phyloP scores from a whole-genome alignment of 2,888 invertebrate genomes.

The Crocallis elinguaria region DNA sequence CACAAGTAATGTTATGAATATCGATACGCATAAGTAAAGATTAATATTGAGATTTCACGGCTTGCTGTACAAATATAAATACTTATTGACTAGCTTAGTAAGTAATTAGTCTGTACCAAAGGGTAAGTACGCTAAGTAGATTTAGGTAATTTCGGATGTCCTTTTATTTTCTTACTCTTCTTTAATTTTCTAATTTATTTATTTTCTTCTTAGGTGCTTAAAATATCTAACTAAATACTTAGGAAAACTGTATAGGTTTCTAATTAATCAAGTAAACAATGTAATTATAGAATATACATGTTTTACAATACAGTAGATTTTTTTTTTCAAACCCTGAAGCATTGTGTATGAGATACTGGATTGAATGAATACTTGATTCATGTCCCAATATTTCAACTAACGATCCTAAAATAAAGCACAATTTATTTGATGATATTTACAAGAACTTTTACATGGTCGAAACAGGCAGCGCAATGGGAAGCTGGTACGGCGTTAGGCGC shows the following conservation, averaged over 20 bases:
- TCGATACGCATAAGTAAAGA: background rate
- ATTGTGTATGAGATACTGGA: no score
- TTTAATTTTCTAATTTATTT: slow-evolving; percentile 4
- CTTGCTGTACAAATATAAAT: slow-evolving; percentile 25
- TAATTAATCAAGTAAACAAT: background rate
- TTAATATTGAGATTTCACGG: slow-evolving; percentile 22
- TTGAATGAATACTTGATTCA: no score
- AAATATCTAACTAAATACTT: background rate
- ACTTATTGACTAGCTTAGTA: slow-evolving; percentile 20
- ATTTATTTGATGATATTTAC: background rate
- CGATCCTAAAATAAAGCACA: background rate
- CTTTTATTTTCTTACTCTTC: slow-evolving; percentile 1
- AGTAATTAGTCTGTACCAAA: slow-evolving; percentile 17
- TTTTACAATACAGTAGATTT: background rate
- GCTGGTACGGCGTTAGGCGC: slow-evolving; percentile 91
- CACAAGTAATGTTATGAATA: slow-evolving; percentile 7
- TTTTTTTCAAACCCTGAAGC: no score
- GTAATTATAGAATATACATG: background rate
- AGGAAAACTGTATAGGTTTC: background rate
- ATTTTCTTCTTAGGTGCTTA: slow-evolving; percentile 1
- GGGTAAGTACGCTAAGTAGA: slow-evolving; percentile 22
- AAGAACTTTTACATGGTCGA: background rate
- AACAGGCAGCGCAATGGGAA: slow-evolving; percentile 79
- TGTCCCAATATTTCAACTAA: background rate
- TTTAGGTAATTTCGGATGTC: slow-evolving; percentile 9